These are phyloP conservation scores for Sphaerophoria rueppellii DNA, from an alignment of 2,888 invertebrate species.

Conservation along the genomic window DNA sequence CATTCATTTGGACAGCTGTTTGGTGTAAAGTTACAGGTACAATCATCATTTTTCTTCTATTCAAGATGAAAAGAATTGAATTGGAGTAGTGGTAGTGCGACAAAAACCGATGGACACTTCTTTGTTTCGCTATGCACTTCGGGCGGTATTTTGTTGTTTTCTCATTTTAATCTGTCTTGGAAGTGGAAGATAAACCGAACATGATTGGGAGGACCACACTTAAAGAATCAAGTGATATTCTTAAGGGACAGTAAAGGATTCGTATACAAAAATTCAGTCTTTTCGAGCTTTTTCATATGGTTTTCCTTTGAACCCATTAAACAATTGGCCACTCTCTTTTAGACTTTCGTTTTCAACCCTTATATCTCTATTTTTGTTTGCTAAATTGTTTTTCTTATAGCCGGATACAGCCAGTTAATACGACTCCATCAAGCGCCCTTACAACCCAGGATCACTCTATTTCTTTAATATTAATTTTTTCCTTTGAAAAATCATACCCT, in stretches of 20 bases:
- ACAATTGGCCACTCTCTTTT: too few relatives aligned
- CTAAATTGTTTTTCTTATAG: too few relatives aligned
- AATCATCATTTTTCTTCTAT: constrained; percentile 34
- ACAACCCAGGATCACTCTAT: too few relatives aligned
- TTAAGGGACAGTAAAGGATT: not conserved
- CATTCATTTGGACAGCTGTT: constrained; percentile 66
- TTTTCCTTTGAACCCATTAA: too few relatives aligned
- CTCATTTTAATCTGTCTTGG: not conserved
- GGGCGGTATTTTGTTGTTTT: constrained; percentile 10
- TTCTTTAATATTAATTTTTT: constrained; percentile 3
- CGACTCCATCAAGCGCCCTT: too few relatives aligned
- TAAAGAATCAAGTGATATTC: too few relatives aligned
- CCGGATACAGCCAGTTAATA: too few relatives aligned
- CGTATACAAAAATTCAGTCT: not conserved
- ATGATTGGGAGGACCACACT: too few relatives aligned
- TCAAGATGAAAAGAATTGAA: not conserved
- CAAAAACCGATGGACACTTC: constrained; percentile 1
- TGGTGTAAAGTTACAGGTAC: constrained; percentile 68
- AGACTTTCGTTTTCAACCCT: too few relatives aligned
- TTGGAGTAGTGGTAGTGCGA: too few relatives aligned
- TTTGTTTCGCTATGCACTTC: constrained; percentile 32
- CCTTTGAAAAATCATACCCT: not conserved
- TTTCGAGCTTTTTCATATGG: too few relatives aligned
- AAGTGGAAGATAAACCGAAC: not conserved
- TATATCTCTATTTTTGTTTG: too few relatives aligned